Evolutionary conservation across 1,140 invertebrate genomes (phyloP), one percentile per base, ranked within the genome.

Genomic region (Galendromus occidentalis): DNA sequence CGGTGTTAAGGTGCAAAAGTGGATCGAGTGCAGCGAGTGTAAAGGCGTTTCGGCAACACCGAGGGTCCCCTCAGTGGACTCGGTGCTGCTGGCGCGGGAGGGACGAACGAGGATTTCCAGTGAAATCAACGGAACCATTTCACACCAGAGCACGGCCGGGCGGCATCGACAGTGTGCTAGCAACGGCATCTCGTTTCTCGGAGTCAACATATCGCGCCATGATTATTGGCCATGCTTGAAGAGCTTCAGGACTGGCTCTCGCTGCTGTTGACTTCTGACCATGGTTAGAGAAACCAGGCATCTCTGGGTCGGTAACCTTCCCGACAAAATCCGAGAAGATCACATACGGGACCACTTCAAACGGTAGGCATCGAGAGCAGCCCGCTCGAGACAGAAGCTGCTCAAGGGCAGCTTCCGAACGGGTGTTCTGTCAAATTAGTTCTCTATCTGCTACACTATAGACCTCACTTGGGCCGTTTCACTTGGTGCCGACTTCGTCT

Each of bases 281-380:
- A 96, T 96, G 92, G 92, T 96, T 86, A 92, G 92, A 87, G 91
- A 95, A 87, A 95, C 91, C 84, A 89, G 91, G 84, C 91, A 97
- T 83, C 86, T 95, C 82, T 93, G 91, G 88, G 90, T 97, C 85
- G 91, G 91, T 86, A 95, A 96, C 87, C 88, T 96, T 85, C 90
- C 91, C 84, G 91, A 95, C 84, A 93, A 91, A 83, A 89, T 91
- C 82, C 85, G 86, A 75, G 88, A 93, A 82, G 88, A 92, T 78
- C 83, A 86, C 77, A 88, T 92, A 81, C 83, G 86, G 82, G 89
- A 93, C 80, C 88, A 92, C 82, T 93, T 95, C 80, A 93, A 93
- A 88, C 85, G 91, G 91, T 94, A 84, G 82, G 80, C 78, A 66
- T 29, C 51, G 14, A 47, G 4, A 47, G 4, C 33, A 39, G 33